Conservation (phyloP, 35 echinoderm and acorn worm species). For the Stichopus chloronotus region DNA sequence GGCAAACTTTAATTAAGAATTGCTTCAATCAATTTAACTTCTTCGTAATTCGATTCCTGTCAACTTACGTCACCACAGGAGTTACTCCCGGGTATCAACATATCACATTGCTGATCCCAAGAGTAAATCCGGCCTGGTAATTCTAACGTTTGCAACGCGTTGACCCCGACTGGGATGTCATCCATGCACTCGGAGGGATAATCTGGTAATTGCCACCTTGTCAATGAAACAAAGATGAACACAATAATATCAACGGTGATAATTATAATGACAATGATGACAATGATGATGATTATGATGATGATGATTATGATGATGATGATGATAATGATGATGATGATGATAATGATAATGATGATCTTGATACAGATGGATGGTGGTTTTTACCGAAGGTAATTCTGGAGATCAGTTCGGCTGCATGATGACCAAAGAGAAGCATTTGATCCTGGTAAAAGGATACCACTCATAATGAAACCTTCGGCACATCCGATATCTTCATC, state of each 20-base stretch:
- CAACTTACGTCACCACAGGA: not conserved
- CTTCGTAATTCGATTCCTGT: too few species aligned
- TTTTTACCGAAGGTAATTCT: not conserved
- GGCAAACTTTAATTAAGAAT: too few species aligned
- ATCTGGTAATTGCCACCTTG: not conserved
- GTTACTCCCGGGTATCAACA: not conserved
- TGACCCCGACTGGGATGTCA: not conserved
- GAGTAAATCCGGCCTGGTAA: not conserved
- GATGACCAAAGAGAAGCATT: conserved; percentile 5
- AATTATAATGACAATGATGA: not conserved
- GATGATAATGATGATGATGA: not conserved
- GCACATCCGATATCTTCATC: conserved; percentile 6
- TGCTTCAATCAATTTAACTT: too few species aligned
- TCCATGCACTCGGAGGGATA: conserved; percentile 7
- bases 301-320: not conserved
- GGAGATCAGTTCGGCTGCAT: not conserved
- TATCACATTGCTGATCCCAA: not conserved
- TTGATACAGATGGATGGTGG: not conserved
- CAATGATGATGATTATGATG: not conserved
- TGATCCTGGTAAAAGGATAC: not conserved
- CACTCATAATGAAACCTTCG: conserved; percentile 14
- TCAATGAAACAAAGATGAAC: not conserved
- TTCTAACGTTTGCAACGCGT: not conserved
- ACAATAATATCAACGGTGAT: not conserved
- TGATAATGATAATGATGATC: not conserved